Evolutionary conservation across 2,113 vertebrate species (phyloP).

Genomic region (Cavia aperea): DNA sequence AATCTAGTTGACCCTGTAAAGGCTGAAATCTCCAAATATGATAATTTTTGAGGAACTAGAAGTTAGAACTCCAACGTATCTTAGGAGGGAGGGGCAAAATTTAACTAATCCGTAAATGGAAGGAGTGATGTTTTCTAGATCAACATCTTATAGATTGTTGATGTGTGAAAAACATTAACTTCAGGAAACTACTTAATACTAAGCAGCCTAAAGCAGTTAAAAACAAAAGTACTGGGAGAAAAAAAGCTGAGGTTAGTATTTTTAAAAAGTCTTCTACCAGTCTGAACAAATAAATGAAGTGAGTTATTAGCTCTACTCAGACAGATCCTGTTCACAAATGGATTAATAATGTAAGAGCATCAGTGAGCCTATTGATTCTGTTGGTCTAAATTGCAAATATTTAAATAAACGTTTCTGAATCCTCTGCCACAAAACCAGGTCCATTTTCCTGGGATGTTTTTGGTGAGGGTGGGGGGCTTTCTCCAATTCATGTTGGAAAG

Average conservation of each 20-base stretch:
- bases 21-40: background rate
- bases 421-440: background rate
- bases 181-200: background rate
- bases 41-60: background rate
- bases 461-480: background rate
- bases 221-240: background rate
- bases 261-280: background rate
- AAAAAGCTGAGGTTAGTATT: background rate
- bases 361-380: background rate
- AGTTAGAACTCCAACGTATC: background rate
- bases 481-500: background rate
- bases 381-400: background rate
- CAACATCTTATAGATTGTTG: background rate
- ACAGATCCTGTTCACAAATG: background rate
- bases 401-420: background rate
- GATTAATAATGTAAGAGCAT: background rate
- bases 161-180: background rate
- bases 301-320: conserved; percentile 14
- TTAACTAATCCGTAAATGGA: background rate
- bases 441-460: background rate
- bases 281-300: background rate
- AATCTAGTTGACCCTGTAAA: background rate
- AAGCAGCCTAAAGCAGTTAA: background rate
- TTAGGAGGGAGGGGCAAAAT: background rate
- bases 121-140: background rate